A percentile compares a stretch with the other conserved stretches of the same genome.
Evolutionary conservation across 2,113 vertebrate species (phyloP).

Genomic region (Neoarius graeffei): DNA sequence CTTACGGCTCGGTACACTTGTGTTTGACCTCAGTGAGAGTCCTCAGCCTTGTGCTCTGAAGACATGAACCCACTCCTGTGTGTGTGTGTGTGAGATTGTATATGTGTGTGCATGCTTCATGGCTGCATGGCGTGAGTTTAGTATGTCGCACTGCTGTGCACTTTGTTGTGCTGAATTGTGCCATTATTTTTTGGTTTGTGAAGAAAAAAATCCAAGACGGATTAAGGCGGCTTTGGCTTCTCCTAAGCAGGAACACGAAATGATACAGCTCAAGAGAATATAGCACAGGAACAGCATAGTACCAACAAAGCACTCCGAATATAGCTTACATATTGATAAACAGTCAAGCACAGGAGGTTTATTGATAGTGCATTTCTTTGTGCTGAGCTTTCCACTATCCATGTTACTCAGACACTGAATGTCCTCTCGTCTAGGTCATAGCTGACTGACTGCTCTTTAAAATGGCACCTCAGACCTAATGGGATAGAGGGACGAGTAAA

Average conservation of each 20-base stretch:
- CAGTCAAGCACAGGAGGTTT: not conserved
- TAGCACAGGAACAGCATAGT: not conserved
- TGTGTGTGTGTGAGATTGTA: not conserved
- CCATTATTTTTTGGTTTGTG: not conserved
- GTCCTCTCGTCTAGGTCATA: constrained; percentile 17
- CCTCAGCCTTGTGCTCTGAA: constrained; percentile 72
- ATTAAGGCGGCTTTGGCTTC: not conserved
- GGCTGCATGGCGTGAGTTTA: constrained; percentile 15
- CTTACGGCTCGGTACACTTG: constrained; percentile 93
- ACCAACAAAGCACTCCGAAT: not conserved
- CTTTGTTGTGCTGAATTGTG: not conserved
- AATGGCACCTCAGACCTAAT: constrained; percentile 18
- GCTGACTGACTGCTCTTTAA: constrained; percentile 24
- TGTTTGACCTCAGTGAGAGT: constrained; percentile 88
- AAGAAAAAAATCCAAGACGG: not conserved
- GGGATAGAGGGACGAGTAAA: not conserved
- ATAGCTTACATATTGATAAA: not conserved
- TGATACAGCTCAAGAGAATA: not conserved
- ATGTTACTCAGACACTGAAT: constrained; percentile 2
- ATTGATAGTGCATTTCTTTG: not conserved
- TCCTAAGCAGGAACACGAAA: not conserved
- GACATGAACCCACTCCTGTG: constrained; percentile 30
- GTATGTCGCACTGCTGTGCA: constrained; percentile 36
- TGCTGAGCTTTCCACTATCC: not conserved
- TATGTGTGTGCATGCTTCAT: too few species aligned